phyloP scores from a whole-genome alignment of 2,113 vertebrate genomes.

The Oryzias curvinotus region DNA sequence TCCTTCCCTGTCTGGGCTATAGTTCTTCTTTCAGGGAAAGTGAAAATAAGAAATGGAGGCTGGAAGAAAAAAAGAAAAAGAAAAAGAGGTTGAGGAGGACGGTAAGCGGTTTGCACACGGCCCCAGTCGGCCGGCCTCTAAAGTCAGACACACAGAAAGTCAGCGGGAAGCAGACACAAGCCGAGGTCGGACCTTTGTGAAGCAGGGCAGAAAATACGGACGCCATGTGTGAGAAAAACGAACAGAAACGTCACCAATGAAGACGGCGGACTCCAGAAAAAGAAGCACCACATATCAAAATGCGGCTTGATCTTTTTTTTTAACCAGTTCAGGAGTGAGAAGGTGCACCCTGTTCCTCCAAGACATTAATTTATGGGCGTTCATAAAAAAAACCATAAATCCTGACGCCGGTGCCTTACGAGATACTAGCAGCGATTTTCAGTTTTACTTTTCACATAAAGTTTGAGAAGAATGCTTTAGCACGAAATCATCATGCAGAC shows the following conservation, averaged over 20 bases:
- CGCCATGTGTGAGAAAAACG: neutral
- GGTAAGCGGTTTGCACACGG: conserved; percentile 33
- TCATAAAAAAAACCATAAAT: no score
- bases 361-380: no score
- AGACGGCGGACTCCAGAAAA: no score
- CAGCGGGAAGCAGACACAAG: conserved; percentile 45
- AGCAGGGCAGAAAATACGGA: conserved; percentile 10
- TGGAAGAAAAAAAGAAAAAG: neutral
- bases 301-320: no score
- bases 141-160: conserved; percentile 49
- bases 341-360: no score
- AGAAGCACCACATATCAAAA: no score
- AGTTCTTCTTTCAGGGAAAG: conserved; percentile 43
- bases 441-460: no score
- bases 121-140: conserved; percentile 60
- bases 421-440: no score
- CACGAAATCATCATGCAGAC: no score
- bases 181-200: conserved; percentile 38
- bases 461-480: no score
- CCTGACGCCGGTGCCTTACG: no score
- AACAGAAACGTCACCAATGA: neutral
- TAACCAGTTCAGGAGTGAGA: no score
- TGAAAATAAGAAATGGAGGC: conserved; percentile 47
- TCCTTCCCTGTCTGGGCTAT: conserved; percentile 41
- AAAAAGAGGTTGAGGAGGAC: conserved; percentile 21